Percentiles rank a stretch among this genome's conserved stretches.
Conservation (phyloP, 2,113 vertebrate genomes). For the Rattus rattus region DNA sequence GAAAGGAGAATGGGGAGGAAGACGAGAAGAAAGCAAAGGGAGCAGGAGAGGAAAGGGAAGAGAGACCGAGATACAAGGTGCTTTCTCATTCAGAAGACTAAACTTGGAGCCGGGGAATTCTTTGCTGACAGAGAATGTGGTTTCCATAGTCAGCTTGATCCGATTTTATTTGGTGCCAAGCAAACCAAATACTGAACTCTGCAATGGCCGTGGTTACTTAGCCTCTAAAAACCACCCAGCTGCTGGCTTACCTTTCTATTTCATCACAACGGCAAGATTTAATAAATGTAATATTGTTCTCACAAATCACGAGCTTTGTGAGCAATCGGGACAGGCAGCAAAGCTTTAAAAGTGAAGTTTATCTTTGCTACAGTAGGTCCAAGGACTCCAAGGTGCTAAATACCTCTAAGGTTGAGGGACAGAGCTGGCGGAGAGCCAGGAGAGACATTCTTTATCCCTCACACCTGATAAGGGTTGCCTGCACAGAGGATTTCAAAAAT, state of each 20-base stretch:
- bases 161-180: neutral
- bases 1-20: neutral
- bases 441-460: neutral
- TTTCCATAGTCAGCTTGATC: neutral
- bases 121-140: neutral
- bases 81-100: neutral
- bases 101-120: neutral
- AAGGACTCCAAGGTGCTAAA: neutral
- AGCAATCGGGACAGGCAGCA: neutral
- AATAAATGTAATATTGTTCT: constrained; percentile 19
- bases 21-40: too few species aligned
- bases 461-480: neutral
- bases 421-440: neutral
- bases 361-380: neutral
- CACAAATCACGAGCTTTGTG: constrained; percentile 18
- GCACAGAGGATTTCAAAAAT: neutral
- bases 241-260: constrained; percentile 19
- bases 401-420: neutral
- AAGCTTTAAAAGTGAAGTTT: neutral
- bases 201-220: constrained; percentile 5
- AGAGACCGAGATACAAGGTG: rapidly evolving
- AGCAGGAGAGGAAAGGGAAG: neutral
- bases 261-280: constrained; percentile 4
- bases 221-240: constrained; percentile 36
- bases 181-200: constrained; percentile 5